Evolutionary conservation across 2,113 vertebrate genomes (phyloP).

Genomic region (Platysteira castanea): DNA sequence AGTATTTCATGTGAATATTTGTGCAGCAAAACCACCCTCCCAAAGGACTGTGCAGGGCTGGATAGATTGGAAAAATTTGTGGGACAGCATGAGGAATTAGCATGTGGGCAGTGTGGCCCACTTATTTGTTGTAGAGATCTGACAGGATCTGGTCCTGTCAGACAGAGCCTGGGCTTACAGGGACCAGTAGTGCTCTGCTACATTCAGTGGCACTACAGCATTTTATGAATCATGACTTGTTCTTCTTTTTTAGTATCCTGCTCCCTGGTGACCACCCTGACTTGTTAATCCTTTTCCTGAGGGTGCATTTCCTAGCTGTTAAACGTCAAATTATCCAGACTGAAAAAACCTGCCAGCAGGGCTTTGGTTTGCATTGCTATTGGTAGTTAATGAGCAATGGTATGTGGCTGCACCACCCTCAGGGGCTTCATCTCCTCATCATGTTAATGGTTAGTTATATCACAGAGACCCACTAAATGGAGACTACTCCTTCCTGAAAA

Average conservation of each 20-base stretch:
- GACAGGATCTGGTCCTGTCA: not conserved
- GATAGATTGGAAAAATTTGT: not conserved
- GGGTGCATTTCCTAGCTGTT: not conserved
- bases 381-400: not conserved
- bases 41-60: not conserved
- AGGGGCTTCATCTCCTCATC: not conserved
- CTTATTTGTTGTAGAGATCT: not conserved
- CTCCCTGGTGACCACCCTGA: not conserved
- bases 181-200: not conserved
- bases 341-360: not conserved
- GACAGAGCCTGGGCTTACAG: not conserved
- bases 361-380: not conserved
- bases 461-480: not conserved
- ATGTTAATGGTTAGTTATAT: not conserved
- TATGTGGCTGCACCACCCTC: not conserved
- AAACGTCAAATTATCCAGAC: not conserved
- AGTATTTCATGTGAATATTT: not conserved
- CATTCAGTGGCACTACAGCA: not conserved
- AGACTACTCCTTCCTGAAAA: not conserved
- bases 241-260: not conserved
- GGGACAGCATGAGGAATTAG: not conserved
- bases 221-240: not conserved
- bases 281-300: not conserved
- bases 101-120: not conserved
- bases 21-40: rapidly evolving